phyloP scores from a whole-genome alignment of 92 coral and sea anemone genomes.

The Diadumene lineata region DNA sequence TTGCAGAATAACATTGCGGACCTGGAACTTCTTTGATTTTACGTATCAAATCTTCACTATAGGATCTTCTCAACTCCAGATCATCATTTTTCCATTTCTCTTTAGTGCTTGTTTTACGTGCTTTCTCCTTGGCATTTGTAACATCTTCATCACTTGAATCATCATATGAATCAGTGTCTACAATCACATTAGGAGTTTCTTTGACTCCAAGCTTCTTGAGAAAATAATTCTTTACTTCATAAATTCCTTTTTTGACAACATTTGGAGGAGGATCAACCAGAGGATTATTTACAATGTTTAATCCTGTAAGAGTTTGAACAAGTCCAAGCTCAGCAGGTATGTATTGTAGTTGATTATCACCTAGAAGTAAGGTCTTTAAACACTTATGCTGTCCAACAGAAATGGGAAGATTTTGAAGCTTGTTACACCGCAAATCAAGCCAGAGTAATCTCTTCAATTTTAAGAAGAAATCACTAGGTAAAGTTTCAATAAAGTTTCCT shows the following conservation, averaged over 20 bases:
- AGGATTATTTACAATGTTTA: slow-evolving; percentile 63
- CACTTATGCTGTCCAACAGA: slow-evolving; percentile 47
- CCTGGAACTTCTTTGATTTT: not conserved
- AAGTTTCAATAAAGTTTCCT: slow-evolving; percentile 43
- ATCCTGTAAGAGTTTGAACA: slow-evolving; percentile 48
- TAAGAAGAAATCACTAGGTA: slow-evolving; percentile 56
- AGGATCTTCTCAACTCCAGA: not conserved
- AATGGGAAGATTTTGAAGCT: slow-evolving; percentile 48
- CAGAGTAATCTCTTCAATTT: slow-evolving; percentile 51
- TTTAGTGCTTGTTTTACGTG: not conserved
- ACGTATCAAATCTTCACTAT: not conserved
- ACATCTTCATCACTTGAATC: not conserved
- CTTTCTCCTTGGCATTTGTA: too few species aligned
- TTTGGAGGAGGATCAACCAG: slow-evolving; percentile 58
- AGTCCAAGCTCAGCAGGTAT: slow-evolving; percentile 65
- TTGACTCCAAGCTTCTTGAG: slow-evolving; percentile 51
- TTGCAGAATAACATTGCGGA: slow-evolving; percentile 10
- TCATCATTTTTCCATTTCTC: not conserved
- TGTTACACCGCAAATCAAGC: slow-evolving; percentile 71
- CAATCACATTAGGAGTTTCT: slow-evolving; percentile 12
- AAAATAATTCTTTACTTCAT: slow-evolving; percentile 43
- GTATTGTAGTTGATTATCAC: slow-evolving; percentile 48
- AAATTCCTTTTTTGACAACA: slow-evolving; percentile 55
- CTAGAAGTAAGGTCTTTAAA: slow-evolving; percentile 56
- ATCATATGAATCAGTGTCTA: slow-evolving; percentile 15